These are phyloP conservation scores for Tipula confusa DNA, from an alignment of 2,888 invertebrate species.

Conservation along the genomic window DNA sequence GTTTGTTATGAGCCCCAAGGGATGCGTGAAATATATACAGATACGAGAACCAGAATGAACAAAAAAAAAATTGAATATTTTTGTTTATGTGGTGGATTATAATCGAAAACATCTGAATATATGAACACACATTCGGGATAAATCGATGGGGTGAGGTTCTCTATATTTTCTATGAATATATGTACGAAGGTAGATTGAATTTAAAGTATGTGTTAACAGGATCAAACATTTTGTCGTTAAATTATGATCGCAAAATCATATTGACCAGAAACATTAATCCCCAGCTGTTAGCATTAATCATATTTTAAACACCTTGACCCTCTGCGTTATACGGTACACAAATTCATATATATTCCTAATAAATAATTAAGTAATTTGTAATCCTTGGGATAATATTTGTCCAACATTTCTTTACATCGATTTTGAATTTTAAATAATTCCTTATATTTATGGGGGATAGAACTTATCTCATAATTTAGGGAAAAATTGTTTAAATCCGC, in stretches of 20 bases:
- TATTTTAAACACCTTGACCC: background rate
- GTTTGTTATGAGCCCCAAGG: background rate
- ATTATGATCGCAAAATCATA: background rate
- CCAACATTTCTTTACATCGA: background rate
- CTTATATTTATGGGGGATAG: background rate
- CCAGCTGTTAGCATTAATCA: background rate
- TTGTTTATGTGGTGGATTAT: conserved; percentile 25
- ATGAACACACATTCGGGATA: background rate
- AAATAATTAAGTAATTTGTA: background rate
- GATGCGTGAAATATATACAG: conserved; percentile 16
- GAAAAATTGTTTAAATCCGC: background rate
- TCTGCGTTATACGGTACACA: too few species aligned
- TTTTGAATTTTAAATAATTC: background rate
- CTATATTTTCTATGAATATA: background rate
- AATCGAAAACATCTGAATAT: conserved; percentile 15
- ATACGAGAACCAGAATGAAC: background rate
- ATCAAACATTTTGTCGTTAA: background rate
- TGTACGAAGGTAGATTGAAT: background rate
- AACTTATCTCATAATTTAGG: background rate
- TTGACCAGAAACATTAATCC: background rate
- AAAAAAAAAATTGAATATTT: conserved; percentile 5
- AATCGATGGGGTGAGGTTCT: conserved; percentile 12
- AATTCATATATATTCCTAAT: background rate
- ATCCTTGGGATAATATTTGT: conserved; percentile 12
- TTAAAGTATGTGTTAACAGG: background rate